A percentile compares a stretch with the other conserved stretches of the same genome.
These are phyloP conservation scores for Platorchestia sp. DNA, from an alignment of 1,140 invertebrate species.

Conservation along the genomic window DNA sequence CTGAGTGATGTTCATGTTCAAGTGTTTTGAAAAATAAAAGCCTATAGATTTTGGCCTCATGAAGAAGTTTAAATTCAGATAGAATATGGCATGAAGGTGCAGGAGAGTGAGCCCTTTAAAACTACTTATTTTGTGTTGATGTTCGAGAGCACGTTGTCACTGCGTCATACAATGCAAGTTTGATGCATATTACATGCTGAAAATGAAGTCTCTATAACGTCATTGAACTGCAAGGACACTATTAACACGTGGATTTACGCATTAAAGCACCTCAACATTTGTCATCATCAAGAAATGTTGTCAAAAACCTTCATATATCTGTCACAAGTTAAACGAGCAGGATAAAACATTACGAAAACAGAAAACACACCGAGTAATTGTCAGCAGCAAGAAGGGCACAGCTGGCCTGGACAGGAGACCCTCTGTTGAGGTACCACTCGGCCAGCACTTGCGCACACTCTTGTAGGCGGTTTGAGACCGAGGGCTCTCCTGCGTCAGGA, in stretches of 20 bases:
- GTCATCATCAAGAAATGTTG: not conserved
- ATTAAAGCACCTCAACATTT: not conserved
- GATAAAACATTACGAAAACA: slow-evolving; percentile 67
- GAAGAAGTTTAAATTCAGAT: not conserved
- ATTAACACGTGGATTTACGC: not conserved
- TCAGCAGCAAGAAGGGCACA: slow-evolving; percentile 72
- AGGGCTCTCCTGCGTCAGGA: not conserved
- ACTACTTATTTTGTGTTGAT: not conserved
- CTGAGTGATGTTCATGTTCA: no score
- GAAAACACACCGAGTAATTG: slow-evolving; percentile 68
- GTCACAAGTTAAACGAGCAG: slow-evolving; percentile 11
- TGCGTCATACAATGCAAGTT: not conserved
- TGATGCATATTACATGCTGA: not conserved
- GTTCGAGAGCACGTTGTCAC: not conserved
- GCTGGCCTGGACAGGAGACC: slow-evolving; percentile 71
- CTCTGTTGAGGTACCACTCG: slow-evolving; percentile 70
- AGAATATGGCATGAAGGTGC: not conserved
- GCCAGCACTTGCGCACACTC: slow-evolving; percentile 68
- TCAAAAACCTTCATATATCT: not conserved
- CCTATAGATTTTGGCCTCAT: no score
- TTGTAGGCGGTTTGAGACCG: slow-evolving; percentile 13
- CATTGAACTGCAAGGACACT: not conserved
- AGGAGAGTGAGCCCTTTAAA: not conserved
- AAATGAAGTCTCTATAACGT: not conserved
- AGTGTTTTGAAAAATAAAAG: no score